Percentiles rank a stretch among this genome's conserved stretches.
phyloP scores from a whole-genome alignment of 2,113 vertebrate species.

The Donacobius atricapilla region DNA sequence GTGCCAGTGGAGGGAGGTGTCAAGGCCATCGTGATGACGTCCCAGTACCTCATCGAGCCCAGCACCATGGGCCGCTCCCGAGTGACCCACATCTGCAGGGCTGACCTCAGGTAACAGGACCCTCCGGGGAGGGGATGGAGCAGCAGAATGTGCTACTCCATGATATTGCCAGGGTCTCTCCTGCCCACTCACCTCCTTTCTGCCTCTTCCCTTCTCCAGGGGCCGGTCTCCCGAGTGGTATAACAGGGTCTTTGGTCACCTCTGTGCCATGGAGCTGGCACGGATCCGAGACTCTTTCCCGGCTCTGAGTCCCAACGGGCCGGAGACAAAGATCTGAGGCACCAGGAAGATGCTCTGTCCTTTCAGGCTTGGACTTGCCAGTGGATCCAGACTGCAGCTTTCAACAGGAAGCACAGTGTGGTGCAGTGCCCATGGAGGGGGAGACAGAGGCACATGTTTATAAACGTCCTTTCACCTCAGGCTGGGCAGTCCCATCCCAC shows the following conservation, averaged over 20 bases:
- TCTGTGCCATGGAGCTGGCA: conserved; percentile 82
- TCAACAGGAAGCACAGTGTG: not conserved
- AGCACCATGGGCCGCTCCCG: conserved; percentile 73
- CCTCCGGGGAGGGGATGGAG: fast-evolving
- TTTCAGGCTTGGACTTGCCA: not conserved
- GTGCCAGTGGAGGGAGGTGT: conserved; percentile 67
- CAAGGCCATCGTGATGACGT: conserved; percentile 77
- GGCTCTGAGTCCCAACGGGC: conserved; percentile 61
- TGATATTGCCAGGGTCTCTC: fast-evolving
- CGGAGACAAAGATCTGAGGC: conserved; percentile 79
- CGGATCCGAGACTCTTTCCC: conserved; percentile 86
- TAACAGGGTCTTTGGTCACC: conserved; percentile 85
- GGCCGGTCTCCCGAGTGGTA: conserved; percentile 90
- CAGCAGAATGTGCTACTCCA: fast-evolving
- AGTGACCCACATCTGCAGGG: conserved; percentile 83
- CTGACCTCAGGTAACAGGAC: conserved; percentile 79
- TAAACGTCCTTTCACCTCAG: not conserved
- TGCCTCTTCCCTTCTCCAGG: conserved; percentile 54
- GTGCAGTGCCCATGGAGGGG: fast-evolving
- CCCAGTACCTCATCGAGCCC: conserved; percentile 83
- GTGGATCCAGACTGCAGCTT: not conserved
- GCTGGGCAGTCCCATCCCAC: not conserved
- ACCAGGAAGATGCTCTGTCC: not conserved
- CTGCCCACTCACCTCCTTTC: not conserved
- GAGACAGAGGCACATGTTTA: not conserved